Conservation (phyloP, 1,140 invertebrate species). For the Scaptodrosophila lebanonensis region DNA sequence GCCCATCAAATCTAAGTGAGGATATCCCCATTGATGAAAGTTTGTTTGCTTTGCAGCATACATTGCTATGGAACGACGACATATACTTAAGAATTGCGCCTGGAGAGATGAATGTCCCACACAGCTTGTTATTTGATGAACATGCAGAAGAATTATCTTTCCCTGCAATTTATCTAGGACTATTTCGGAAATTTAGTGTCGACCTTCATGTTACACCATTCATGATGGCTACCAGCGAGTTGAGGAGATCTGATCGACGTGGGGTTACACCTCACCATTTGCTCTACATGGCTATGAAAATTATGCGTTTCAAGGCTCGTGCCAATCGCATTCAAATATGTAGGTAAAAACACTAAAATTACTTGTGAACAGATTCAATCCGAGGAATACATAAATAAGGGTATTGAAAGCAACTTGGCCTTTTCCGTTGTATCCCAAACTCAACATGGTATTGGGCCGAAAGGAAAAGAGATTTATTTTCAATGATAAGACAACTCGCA, state of each 20-base stretch:
- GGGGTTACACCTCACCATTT: too few relatives aligned
- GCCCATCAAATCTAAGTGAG: constrained; percentile 28
- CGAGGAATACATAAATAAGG: constrained; percentile 23
- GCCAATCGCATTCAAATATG: constrained; percentile 41
- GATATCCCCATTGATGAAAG: constrained; percentile 39
- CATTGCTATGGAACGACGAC: constrained; percentile 61
- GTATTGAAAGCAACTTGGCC: constrained; percentile 19
- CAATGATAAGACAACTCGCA: constrained; percentile 74
- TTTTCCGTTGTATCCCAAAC: constrained; percentile 51
- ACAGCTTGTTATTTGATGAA: constrained; percentile 46
- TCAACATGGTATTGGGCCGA: constrained; percentile 61
- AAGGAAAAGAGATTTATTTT: constrained; percentile 75
- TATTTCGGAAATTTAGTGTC: constrained; percentile 55
- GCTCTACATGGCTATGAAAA: constrained; percentile 24
- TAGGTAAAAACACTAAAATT: constrained; percentile 36
- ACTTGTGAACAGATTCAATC: constrained; percentile 56
- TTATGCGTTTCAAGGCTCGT: constrained; percentile 5
- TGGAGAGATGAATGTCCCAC: constrained; percentile 34
- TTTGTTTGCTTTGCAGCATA: constrained; percentile 56
- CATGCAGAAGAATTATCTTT: constrained; percentile 73
- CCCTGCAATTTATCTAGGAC: constrained; percentile 65
- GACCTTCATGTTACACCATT: not conserved
- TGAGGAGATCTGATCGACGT: too few relatives aligned
- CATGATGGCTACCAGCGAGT: constrained; percentile 1
- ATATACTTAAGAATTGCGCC: constrained; percentile 53